Conservation (phyloP, 2,113 vertebrate genomes). For the Lipotes vexillifer region DNA sequence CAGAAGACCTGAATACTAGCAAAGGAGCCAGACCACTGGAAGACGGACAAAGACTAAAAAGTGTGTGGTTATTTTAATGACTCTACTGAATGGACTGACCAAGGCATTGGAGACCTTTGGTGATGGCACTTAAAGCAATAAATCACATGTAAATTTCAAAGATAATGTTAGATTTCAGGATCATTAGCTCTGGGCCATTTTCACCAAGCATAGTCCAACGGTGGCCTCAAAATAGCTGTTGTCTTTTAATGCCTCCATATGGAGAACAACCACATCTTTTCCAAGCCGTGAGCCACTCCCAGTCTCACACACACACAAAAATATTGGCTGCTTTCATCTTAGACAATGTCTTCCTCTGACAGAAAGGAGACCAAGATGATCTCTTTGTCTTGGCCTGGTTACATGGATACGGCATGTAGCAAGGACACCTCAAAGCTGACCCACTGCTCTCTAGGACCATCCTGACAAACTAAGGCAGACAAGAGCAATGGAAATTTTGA, state of each 20-base stretch:
- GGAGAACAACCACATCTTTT: background rate
- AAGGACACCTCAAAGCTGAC: background rate
- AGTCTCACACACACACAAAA: background rate
- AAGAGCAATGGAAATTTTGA: background rate
- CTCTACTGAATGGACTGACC: background rate
- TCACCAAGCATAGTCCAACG: background rate
- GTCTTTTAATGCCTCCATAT: background rate
- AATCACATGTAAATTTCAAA: background rate
- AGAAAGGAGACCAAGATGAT: background rate
- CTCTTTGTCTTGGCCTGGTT: background rate
- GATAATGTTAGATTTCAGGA: background rate
- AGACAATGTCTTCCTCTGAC: background rate
- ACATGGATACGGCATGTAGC: background rate
- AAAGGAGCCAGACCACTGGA: background rate
- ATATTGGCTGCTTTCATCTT: background rate
- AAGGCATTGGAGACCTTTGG: background rate
- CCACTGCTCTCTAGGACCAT: background rate
- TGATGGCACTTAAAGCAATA: background rate
- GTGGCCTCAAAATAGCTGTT: background rate
- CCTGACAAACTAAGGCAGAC: background rate
- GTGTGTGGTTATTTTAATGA: constrained; percentile 9
- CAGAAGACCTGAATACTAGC: background rate
- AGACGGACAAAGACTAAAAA: constrained; percentile 9
- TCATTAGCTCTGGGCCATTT: background rate
- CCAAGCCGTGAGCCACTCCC: background rate